These are phyloP conservation scores for Axis porcinus DNA, from an alignment of 2,113 vertebrate species.

Conservation along the genomic window DNA sequence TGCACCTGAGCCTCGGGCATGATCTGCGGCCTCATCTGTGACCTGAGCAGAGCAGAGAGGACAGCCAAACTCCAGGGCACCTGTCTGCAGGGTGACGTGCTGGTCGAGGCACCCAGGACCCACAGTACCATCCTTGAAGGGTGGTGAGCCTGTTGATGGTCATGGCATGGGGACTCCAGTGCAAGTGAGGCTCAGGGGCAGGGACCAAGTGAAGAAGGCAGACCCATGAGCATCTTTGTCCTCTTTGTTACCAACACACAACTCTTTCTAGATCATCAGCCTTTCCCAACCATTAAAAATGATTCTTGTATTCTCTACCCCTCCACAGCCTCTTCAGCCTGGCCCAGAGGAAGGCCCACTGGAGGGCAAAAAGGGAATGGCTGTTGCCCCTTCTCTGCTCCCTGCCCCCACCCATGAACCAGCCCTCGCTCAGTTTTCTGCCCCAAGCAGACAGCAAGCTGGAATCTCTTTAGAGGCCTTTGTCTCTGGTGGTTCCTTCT, in stretches of 20 bases:
- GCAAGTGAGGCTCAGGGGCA: not conserved
- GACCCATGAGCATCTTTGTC: not conserved
- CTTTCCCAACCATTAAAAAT: not conserved
- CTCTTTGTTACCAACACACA: conserved; percentile 44
- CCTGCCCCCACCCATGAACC: conserved; percentile 12
- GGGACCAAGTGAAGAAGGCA: not conserved
- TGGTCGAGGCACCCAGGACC: not conserved
- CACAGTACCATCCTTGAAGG: not conserved
- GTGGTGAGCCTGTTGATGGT: not conserved
- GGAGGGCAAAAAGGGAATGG: not conserved
- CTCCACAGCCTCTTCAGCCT: not conserved
- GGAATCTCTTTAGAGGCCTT: conserved; percentile 52
- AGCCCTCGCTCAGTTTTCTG: conserved; percentile 36
- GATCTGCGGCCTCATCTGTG: not conserved
- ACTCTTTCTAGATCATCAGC: not conserved
- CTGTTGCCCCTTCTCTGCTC: not conserved
- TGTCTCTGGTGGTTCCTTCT: conserved; percentile 62
- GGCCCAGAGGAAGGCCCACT: not conserved
- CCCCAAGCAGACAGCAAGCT: conserved; percentile 52
- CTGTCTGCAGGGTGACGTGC: conserved; percentile 38
- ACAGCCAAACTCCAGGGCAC: conserved; percentile 3
- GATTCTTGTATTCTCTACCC: not conserved
- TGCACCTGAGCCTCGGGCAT: conserved; percentile 56
- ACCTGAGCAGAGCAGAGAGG: not conserved
- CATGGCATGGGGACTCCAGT: not conserved